These are phyloP conservation scores for Alentia gelatinosa DNA, from an alignment of 2,888 invertebrate genomes.

Conservation along the genomic window DNA sequence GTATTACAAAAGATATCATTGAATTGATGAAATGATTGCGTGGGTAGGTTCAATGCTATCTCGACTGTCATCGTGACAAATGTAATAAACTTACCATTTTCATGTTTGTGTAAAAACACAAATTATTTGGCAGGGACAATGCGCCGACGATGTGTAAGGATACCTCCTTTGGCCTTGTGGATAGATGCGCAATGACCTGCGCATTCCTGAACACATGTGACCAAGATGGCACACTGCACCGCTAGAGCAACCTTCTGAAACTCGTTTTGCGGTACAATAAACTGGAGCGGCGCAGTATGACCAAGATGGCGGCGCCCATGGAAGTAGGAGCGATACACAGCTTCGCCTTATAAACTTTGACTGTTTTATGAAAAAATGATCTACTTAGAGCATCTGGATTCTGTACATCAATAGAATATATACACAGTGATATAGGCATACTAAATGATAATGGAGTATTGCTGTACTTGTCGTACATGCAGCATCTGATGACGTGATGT, in stretches of 20 bases:
- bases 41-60: background rate
- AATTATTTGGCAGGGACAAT: conserved; percentile 10
- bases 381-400: no score
- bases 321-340: background rate
- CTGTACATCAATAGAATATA: no score
- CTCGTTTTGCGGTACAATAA: no score
- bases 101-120: conserved; percentile 4
- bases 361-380: no score
- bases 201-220: background rate
- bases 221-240: no score
- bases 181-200: conserved; percentile 48
- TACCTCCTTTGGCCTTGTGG: background rate
- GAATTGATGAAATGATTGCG: background rate
- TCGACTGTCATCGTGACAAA: no score
- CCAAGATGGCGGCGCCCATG: conserved; percentile 53
- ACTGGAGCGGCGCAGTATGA: no score
- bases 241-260: no score
- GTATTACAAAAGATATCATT: background rate
- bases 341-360: background rate
- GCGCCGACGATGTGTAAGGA: background rate
- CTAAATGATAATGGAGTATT: background rate
- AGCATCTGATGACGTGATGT: background rate
- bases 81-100: conserved; percentile 51
- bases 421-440: no score
- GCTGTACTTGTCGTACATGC: background rate